Evolutionary conservation across 2,797 vertebrate species (phyloP), one percentile per base, ranked within the genome.

Genomic region (Tragopan temminckii): DNA sequence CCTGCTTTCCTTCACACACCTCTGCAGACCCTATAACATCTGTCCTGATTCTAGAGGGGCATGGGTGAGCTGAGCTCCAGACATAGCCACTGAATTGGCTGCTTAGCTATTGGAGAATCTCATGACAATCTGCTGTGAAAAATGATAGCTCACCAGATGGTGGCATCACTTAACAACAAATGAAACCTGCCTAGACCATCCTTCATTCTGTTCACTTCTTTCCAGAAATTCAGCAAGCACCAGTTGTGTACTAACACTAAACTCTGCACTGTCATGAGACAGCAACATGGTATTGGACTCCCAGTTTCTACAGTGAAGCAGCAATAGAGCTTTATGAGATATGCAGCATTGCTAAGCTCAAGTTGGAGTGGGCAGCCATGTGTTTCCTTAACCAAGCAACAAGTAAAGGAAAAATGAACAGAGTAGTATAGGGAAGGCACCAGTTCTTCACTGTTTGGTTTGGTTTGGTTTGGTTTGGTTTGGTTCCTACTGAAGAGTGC

Each of bases 91-190:
- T 80, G 64, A 90, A 79, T 40, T 24, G 18, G 25, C 24, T 55
- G 6, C 25, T 80, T 17, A 55, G 35, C 25, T 71, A 42, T 9
- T 80, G 53, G 40, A 25, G 4, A 2, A 16, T 75, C 53, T 87
- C 9, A 20, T 46, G 45, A 80, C 12, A 59, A 20, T 74, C 6
- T 76, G 11, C 33, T 80, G 58, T 55, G 74, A 83, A 88, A 88
- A 78, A 66, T 62, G 25, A 27, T 70, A 70, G 11, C 17, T 81
- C 35, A 69, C 69, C 80, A 90, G 85, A 58, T 78, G 87, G 72
- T 94, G 85, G 59, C 82, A 72, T 85, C 55, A 40, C 27, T 85
- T 46, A 89, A 68, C 62, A 70, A 83, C 5, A 17, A 72, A 83
- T 9, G 11, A 21, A 89, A 52, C 20, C 72, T 62, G 11, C 9